These are phyloP conservation scores for Hypsibius dujardini DNA, from an alignment of 1,140 invertebrate genomes.

Conservation along the genomic window DNA sequence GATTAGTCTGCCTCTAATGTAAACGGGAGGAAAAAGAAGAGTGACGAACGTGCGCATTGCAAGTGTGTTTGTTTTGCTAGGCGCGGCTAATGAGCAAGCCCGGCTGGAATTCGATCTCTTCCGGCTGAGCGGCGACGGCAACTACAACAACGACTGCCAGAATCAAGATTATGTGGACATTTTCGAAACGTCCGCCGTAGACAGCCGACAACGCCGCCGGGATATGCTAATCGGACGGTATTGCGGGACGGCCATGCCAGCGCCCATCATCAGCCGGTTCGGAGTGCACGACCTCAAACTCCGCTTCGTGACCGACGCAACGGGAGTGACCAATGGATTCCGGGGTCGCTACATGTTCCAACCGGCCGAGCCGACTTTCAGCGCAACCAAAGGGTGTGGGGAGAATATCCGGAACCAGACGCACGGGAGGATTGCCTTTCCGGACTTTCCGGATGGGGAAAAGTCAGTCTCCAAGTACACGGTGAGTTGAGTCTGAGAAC, in stretches of 20 bases:
- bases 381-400: conserved; percentile 51
- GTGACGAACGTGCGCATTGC: background rate
- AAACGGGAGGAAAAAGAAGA: background rate
- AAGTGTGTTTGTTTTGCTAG: background rate
- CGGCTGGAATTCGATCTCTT: conserved; percentile 80
- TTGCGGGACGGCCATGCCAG: conserved; percentile 61
- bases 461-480: too few species aligned
- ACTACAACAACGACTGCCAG: conserved; percentile 12
- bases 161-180: conserved; percentile 82
- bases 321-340: conserved; percentile 69
- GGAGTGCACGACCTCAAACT: conserved; percentile 63
- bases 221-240: conserved; percentile 49
- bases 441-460: too few species aligned
- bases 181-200: conserved; percentile 41
- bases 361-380: conserved; percentile 58
- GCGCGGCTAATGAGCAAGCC: conserved; percentile 49
- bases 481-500: too few species aligned
- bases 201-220: conserved; percentile 53
- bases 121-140: conserved; percentile 47
- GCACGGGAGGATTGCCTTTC: conserved; percentile 53
- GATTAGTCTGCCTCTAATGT: too few species aligned
- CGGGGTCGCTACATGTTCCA: conserved; percentile 73
- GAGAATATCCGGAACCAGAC: conserved; percentile 64
- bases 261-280: conserved; percentile 68
- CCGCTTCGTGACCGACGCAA: conserved; percentile 59